Base-by-base conservation (phyloP, 2,888 invertebrate species). In the Theodoxus fluviatilis region DNA sequence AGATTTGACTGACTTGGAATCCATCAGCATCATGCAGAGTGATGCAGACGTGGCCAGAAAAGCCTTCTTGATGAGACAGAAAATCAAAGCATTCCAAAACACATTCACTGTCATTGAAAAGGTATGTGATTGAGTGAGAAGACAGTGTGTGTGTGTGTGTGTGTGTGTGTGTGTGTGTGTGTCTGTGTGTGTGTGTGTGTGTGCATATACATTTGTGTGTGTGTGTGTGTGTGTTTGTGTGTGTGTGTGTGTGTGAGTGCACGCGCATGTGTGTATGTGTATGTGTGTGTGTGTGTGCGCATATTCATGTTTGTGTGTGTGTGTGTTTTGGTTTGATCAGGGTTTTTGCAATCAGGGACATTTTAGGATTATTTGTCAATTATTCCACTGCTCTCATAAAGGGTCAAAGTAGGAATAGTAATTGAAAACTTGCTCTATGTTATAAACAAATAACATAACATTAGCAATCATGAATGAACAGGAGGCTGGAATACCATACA, bases 51-150 rank as follows among this genome's bases (percentile, higher is more conserved):
- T 93, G 0, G 94, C 93, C 0, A 89, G 96, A 35, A 94, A 92
- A 85, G 92, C 93, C 0, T 90, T 92, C 76, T 83, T 90, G 33
- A 80, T 95, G 15, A 89, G 90, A 18, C 89, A 90, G 43, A 85
- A 89, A 28, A 92, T 97, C 61, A 90, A 89, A 79, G 75, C 85
- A 0, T 94, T 92, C 79, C 94, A 98, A 90, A 90, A 93, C 37
- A 91, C 92, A 22, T 92, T 97, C 70, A 91, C 92, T 4, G 90
- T 93, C 0, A 84, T 98, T 57, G 97, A 98, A 87, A 90, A 91
- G 87, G 91, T 91, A 81, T 68, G 67, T 52, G 18, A 7, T 2
- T 18, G 6, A 7, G 22, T 37, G 18, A 40, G 37, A 4, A 6
- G 1, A 35, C n/a, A 25, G 12, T 63, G 1, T 18, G 49, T 67